Conservation (phyloP, 2,797 vertebrate species). For the Eidolon dupreanum region DNA sequence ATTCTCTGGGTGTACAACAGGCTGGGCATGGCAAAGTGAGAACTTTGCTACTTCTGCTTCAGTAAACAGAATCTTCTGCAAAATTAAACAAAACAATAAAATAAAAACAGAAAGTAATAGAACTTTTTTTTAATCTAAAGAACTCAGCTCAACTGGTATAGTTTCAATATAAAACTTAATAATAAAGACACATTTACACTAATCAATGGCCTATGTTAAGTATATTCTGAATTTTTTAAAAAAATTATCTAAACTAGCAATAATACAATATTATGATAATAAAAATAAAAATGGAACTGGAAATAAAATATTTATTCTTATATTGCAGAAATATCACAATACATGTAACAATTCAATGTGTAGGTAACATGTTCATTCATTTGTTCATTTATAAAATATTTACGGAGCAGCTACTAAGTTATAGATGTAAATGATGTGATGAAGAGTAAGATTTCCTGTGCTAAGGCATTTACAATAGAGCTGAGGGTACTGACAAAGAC, state of each 20-base stretch:
- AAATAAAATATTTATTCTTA: background rate
- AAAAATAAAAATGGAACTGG: background rate
- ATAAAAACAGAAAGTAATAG: background rate
- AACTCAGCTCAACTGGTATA: background rate
- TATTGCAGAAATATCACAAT: background rate
- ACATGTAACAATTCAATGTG: background rate
- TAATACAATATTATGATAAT: background rate
- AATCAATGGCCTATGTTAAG: background rate
- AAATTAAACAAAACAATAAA: background rate
- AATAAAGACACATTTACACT: background rate
- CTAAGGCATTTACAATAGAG: background rate
- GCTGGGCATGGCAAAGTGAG: background rate
- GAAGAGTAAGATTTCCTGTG: background rate
- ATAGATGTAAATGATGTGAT: fast-evolving
- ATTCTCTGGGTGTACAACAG: fast-evolving
- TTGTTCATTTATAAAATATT: background rate
- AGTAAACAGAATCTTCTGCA: background rate
- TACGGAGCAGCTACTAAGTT: background rate
- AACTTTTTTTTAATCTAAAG: background rate
- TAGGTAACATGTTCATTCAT: background rate
- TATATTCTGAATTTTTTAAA: background rate
- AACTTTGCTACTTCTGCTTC: background rate
- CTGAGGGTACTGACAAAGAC: background rate
- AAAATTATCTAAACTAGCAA: background rate
- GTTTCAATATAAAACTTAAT: background rate